A percentile compares a stretch with the other conserved stretches of the same genome.
phyloP scores from a whole-genome alignment of 2,888 invertebrate genomes.

The Limenitis camilla region DNA sequence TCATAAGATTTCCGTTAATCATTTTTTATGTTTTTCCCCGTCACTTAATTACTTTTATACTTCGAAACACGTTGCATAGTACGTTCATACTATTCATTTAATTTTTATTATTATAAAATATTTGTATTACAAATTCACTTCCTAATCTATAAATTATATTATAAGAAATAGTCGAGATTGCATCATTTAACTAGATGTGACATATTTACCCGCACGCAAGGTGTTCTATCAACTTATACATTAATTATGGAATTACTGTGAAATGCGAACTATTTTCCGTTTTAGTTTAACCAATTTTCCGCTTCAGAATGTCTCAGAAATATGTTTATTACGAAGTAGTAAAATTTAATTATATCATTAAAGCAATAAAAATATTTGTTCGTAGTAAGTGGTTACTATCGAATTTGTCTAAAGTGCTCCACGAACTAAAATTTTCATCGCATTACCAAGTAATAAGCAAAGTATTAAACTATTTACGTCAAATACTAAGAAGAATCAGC shows the following conservation, averaged over 20 bases:
- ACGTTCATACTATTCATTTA: background rate
- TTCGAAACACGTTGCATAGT: background rate
- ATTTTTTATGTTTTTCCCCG: too few species aligned
- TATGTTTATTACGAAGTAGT: too few species aligned
- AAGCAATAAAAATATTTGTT: too few species aligned
- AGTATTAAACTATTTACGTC: background rate
- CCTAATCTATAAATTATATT: conserved; percentile 2
- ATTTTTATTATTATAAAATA: background rate
- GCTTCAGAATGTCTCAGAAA: too few species aligned
- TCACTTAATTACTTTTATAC: too few species aligned
- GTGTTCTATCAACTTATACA: background rate
- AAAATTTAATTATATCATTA: too few species aligned
- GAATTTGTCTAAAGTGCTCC: too few species aligned
- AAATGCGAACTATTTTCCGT: too few species aligned
- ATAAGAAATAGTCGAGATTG: conserved; percentile 3
- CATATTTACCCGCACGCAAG: background rate
- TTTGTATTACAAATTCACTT: conserved; percentile 4
- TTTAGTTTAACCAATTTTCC: too few species aligned
- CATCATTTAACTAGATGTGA: background rate
- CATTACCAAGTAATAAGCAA: background rate
- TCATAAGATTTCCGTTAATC: too few species aligned
- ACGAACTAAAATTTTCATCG: background rate
- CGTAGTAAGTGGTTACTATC: too few species aligned
- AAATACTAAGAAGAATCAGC: conserved; percentile 4
- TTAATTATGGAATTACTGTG: too few species aligned